These are phyloP conservation scores for Colletes collaris DNA, from an alignment of 2,888 invertebrate species.

Conservation along the genomic window DNA sequence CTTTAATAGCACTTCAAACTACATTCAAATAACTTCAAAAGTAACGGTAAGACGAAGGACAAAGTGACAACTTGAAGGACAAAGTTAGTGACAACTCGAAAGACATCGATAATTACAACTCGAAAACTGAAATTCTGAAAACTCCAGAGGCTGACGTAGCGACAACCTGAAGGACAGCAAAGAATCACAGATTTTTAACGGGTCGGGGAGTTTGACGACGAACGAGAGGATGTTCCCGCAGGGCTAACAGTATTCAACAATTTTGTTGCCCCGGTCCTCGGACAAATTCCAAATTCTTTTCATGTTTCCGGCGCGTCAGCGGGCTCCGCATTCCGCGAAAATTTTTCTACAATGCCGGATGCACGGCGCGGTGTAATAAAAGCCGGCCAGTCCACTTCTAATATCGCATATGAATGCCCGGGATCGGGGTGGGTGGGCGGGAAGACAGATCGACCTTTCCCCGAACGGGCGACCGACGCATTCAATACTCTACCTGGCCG, in stretches of 20 bases:
- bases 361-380: conserved; percentile 44
- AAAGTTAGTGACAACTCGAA: no score
- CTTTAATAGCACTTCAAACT: no score
- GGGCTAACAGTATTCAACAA: not conserved
- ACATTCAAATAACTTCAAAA: no score
- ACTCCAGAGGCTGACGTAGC: no score
- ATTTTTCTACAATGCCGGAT: conserved; percentile 25
- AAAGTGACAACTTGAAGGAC: no score
- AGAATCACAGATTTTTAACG: no score
- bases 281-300: conserved; percentile 15
- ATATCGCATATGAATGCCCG: conserved; percentile 57
- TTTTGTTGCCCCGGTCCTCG: not conserved
- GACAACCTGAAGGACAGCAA: no score
- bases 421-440: conserved; percentile 8
- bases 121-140: no score
- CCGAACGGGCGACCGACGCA: conserved; percentile 28
- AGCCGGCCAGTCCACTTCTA: conserved; percentile 50
- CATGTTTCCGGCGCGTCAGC: not conserved
- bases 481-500: conserved; percentile 27
- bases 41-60: no score
- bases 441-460: conserved; percentile 52
- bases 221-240: no score
- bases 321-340: conserved; percentile 13
- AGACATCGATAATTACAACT: no score
- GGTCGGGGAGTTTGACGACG: no score